Base-by-base conservation (phyloP, 2,797 vertebrate genomes). In the Nyctibius grandis region DNA sequence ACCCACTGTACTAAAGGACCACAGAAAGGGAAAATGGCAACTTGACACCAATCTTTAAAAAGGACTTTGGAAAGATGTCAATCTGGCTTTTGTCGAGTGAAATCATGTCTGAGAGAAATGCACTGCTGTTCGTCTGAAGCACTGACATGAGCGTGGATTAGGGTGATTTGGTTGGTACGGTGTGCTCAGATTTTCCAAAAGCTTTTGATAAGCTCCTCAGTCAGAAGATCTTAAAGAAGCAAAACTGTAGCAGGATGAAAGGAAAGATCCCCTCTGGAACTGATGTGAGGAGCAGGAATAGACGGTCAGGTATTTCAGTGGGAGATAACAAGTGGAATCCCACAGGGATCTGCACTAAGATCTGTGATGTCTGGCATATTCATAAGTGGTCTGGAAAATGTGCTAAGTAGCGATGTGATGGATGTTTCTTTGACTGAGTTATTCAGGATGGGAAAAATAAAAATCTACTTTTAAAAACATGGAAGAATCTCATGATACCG, bases 171-270 rank as follows among this genome's bases (percentile, higher is more conserved):
- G n/a, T 84, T 84, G 69, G 60, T 84, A 63, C 1, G 3, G 42
- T 57, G 61, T 57, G 61, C 80, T 96, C 76, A 90, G 83, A 72
- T 93, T 95, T 94, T 88, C 73, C 69, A 64, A 74, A 90, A 90
- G 83, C 77, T 92, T 93, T 65, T 81, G 88, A 72, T 93, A 91
- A 96, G 42, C 91, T 94, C 21, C 61, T 90, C 61, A 68, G 53
- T 59, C 0, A 0, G 40, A 91, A 85, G 78, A 89, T 45, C 56
- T 68, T 89, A 83, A 89, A 89, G 78, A 91, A 91, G 48, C 33
- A 70, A 85, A 89, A 70, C 53, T 74, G 68, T 40, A 74, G 48
- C 68, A 72, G 45, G 75, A 91, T 92, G 93, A 93, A 96, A 92
- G 64, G 85, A 48, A 95, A 70, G 56, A 56, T 85, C 72, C 34